Percentiles rank a stretch among this genome's conserved stretches.
These are phyloP conservation scores for Parnassius apollo DNA, from an alignment of 2,888 invertebrate genomes.

Conservation along the genomic window DNA sequence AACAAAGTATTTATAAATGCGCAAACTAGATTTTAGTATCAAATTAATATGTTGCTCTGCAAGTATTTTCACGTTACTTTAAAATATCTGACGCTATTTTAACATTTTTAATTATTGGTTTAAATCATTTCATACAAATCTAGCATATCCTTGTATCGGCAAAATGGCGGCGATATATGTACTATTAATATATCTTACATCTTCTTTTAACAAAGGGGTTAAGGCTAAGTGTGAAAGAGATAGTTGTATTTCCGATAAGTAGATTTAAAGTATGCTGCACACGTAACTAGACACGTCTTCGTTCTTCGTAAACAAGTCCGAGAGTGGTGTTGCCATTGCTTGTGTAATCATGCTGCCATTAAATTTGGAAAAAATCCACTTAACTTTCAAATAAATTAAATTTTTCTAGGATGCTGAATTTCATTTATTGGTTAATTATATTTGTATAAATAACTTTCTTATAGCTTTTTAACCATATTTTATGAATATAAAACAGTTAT, in stretches of 20 bases:
- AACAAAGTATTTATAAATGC: conserved; percentile 8
- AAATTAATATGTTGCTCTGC: conserved; percentile 24
- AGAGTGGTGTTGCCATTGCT: conserved; percentile 55
- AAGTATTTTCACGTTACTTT: background rate
- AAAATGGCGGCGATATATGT: conserved; percentile 75
- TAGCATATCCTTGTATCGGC: conserved; percentile 66
- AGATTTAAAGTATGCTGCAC: conserved; percentile 63
- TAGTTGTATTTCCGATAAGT: conserved; percentile 57
- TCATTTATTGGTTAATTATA: too few species aligned
- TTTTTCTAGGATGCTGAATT: too few species aligned
- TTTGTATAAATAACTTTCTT: too few species aligned
- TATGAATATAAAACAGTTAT: too few species aligned
- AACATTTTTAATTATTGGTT: conserved; percentile 33
- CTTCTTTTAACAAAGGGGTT: conserved; percentile 44
- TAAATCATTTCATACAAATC: conserved; percentile 56
- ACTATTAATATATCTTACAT: conserved; percentile 68
- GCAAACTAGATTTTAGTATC: conserved; percentile 29
- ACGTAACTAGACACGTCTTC: conserved; percentile 80
- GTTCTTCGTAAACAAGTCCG: conserved; percentile 73
- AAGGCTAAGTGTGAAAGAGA: conserved; percentile 50
- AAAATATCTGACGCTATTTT: background rate
- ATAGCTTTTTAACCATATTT: too few species aligned
- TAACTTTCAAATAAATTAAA: too few species aligned
- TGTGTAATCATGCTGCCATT: conserved; percentile 28
- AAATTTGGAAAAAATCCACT: conserved; percentile 27